phyloP scores from a whole-genome alignment of 2,888 invertebrate species.

The Drosophila hamatofila region DNA sequence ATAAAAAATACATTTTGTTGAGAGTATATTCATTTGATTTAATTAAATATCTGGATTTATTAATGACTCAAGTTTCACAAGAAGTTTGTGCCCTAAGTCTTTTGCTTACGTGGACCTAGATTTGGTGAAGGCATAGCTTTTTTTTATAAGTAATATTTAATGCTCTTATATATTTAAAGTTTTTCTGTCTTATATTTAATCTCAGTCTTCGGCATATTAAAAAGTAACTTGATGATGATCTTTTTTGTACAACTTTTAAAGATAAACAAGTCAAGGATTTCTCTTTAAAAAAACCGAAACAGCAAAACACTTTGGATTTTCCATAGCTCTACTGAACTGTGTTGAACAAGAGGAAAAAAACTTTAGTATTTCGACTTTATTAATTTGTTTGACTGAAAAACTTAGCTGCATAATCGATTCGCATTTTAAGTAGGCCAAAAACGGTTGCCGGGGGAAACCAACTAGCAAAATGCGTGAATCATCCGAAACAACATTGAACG shows the following conservation, averaged over 20 bases:
- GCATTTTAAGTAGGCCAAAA: conserved; percentile 70
- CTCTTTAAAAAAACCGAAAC: conserved; percentile 36
- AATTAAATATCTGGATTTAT: neutral
- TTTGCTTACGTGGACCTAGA: neutral
- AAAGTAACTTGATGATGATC: too few species aligned
- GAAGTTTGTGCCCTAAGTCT: neutral
- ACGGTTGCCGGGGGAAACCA: conserved; percentile 65
- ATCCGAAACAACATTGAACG: conserved; percentile 51
- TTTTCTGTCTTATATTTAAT: neutral
- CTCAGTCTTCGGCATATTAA: neutral
- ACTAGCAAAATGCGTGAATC: conserved; percentile 50
- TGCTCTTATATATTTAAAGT: too few species aligned
- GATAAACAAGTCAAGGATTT: conserved; percentile 47
- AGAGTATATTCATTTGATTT: neutral
- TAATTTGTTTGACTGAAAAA: conserved; percentile 27
- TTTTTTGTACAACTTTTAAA: neutral
- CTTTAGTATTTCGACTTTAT: conserved; percentile 12
- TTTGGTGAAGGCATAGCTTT: neutral
- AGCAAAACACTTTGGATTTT: conserved; percentile 44
- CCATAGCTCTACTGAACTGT: conserved; percentile 32
- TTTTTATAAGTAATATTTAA: neutral
- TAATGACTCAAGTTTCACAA: neutral
- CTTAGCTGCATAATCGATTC: conserved; percentile 40
- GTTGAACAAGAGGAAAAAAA: conserved; percentile 25
- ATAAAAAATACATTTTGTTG: too few species aligned